Evolutionary conservation across 2,113 vertebrate genomes (phyloP), one percentile per base, ranked within the genome.

Genomic region (Ptilonorhynchus violaceus): DNA sequence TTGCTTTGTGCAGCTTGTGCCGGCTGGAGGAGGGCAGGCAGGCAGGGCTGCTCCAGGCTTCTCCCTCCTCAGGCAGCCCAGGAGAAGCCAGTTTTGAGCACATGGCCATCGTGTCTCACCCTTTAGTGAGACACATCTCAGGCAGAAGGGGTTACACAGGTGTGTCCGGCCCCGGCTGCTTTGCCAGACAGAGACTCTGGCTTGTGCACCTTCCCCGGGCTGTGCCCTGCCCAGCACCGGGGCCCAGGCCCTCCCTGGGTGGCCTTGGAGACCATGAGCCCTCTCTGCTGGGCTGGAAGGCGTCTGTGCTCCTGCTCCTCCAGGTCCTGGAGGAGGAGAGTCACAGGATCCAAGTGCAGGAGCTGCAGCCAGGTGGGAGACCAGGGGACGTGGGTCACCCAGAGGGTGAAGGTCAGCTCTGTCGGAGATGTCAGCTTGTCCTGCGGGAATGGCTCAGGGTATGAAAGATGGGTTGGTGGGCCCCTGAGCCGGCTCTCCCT

Each of bases 41-140:
- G 62, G 67, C 56, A 41, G 21, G 70, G 70, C 74, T 13, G 39
- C 72, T 63, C 42, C 31, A 55, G 72, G 47, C 63, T 69, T 50
- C 28, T 70, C 19, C 42, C 27, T 37, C 27, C 31, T 70, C 19
- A 8, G 27, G 46, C 37, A 24, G 35, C 58, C 68, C 6, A 5
- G 24, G 9, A 62, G n/a, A 35, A 68, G 50, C 41, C 49, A 50
- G 59, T 44, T 82, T 21, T 23, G 76, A 83, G 56, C 23, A 20
- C 6, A 0, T 31, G n/a, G 53, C 50, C 9, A 2, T 67, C 14
- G 6, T 3, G 5, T 39, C 24, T 25, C 2, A 0, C 21, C 10
- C 64, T 22, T 49, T 3, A 1, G 21, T 2, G 25, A 84, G n/a
- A 39, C 37, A 39, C 46, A n/a, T n/a, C 24, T 59, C 35, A 35